Evolutionary conservation across 1,140 invertebrate genomes (phyloP).

Genomic region (Bursaphelenchus mucronatus): DNA sequence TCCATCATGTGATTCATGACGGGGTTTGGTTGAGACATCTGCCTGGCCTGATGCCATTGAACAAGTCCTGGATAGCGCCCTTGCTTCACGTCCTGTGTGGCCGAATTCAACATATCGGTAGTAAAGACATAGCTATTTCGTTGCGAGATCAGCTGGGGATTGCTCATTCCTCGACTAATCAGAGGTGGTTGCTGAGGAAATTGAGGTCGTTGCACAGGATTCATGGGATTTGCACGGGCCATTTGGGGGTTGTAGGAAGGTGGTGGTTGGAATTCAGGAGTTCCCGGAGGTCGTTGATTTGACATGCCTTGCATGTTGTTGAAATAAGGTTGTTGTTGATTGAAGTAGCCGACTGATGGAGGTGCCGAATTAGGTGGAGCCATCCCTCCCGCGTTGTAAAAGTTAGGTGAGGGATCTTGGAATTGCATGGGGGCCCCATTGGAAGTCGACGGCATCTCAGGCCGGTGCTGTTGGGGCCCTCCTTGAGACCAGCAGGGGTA

Average conservation of each 20-base stretch:
- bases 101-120: conserved; percentile 13
- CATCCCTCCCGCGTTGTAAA: no score
- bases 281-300: no score
- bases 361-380: no score
- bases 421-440: neutral
- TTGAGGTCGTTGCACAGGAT: neutral
- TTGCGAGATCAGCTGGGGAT: neutral
- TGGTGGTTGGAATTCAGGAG: no score
- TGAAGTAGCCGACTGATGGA: no score
- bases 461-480: conserved; percentile 12
- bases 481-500: neutral
- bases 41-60: conserved; percentile 13
- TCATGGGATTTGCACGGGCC: no score
- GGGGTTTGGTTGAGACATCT: neutral
- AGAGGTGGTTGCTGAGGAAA: conserved; percentile 1
- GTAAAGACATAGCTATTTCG: conserved; percentile 15
- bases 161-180: neutral
- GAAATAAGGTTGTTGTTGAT: no score
- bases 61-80: conserved; percentile 5
- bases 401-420: no score
- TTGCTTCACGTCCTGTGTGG: conserved; percentile 4
- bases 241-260: no score
- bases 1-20: neutral
- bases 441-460: conserved; percentile 9
- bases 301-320: no score